Percentiles rank a stretch among this genome's conserved stretches.
phyloP scores from a whole-genome alignment of 2,888 invertebrate genomes.

The Oeneis ivallda region DNA sequence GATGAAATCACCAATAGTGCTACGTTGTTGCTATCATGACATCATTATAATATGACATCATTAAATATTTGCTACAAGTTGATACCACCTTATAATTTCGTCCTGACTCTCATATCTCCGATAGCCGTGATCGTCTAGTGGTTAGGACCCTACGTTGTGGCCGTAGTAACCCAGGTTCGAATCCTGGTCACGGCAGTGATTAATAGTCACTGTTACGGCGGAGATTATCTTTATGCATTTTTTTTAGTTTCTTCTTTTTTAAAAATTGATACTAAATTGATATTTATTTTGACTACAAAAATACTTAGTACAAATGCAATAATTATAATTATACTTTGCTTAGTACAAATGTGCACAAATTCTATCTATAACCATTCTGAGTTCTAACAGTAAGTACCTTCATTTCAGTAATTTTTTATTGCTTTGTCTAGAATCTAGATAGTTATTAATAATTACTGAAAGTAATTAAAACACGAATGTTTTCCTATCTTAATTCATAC shows the following conservation, averaged over 20 bases:
- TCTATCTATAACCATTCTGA: no score
- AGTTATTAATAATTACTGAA: no score
- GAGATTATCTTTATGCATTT: constrained; percentile 48
- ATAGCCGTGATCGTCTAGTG: constrained; percentile 85
- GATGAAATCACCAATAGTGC: background rate
- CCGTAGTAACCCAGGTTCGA: constrained; percentile 90
- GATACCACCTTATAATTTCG: constrained; percentile 17
- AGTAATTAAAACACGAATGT: background rate
- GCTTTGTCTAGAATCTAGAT: no score
- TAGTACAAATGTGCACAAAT: no score
- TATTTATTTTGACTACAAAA: background rate
- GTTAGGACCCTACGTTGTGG: constrained; percentile 90
- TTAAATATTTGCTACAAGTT: no score
- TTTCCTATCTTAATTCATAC: no score
- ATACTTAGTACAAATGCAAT: no score
- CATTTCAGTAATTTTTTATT: no score
- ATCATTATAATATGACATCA: no score
- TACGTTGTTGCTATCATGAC: background rate
- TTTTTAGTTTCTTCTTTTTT: background rate
- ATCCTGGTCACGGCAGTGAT: constrained; percentile 85
- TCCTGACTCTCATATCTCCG: constrained; percentile 24
- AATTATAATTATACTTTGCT: no score
- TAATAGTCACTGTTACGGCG: constrained; percentile 69
- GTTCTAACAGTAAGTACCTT: no score
- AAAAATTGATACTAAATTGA: constrained; percentile 18